phyloP scores from a whole-genome alignment of 2,113 vertebrate species.

The Egretta garzetta region DNA sequence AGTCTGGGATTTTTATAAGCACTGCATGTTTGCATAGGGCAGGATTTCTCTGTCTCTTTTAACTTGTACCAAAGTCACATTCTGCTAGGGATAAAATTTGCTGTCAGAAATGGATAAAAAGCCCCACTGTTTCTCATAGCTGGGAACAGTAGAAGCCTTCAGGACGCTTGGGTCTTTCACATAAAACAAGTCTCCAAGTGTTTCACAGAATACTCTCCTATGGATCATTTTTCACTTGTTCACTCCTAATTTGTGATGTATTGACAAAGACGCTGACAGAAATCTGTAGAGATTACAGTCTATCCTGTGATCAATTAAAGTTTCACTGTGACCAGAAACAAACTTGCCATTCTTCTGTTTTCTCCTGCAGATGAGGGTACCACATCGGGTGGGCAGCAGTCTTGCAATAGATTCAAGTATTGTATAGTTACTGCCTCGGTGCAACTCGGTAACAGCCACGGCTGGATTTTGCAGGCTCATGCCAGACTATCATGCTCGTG shows the following conservation, averaged over 20 bases:
- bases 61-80: background rate
- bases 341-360: background rate
- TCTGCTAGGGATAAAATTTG: background rate
- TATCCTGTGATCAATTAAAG: background rate
- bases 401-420: background rate
- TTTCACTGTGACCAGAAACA: background rate
- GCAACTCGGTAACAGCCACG: background rate
- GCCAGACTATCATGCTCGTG: background rate
- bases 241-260: background rate
- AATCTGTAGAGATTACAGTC: background rate
- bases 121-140: background rate
- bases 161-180: background rate
- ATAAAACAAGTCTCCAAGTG: background rate
- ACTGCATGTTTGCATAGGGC: background rate
- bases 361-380: background rate
- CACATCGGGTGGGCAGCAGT: fast-evolving
- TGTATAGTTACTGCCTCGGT: background rate
- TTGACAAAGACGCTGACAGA: background rate
- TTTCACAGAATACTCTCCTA: background rate
- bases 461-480: background rate
- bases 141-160: background rate
- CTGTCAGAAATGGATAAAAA: background rate
- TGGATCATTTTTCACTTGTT: background rate
- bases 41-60: background rate
- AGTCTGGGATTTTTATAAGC: background rate